Evolutionary conservation across 2,888 invertebrate genomes (phyloP).

Genomic region (Phortica okadai): DNA sequence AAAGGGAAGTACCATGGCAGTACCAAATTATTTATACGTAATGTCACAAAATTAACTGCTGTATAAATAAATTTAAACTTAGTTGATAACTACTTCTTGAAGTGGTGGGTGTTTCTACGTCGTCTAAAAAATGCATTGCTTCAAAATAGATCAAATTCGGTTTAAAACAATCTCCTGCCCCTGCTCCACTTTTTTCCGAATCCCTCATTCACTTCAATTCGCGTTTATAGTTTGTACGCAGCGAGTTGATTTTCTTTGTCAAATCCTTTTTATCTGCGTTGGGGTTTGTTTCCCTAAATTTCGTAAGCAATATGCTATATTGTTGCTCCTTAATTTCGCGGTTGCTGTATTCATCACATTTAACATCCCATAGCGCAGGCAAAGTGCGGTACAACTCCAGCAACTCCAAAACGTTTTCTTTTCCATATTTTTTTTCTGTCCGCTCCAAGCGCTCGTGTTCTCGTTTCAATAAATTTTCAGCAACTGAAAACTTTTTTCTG

Average conservation of each 20-base stretch:
- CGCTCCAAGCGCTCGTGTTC: too few species aligned
- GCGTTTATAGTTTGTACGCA: slow-evolving; percentile 40
- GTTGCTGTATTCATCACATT: slow-evolving; percentile 35
- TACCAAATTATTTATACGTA: too few species aligned
- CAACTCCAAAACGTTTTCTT: not conserved
- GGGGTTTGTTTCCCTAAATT: slow-evolving; percentile 30
- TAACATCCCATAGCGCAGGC: slow-evolving; percentile 37
- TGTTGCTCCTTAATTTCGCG: slow-evolving; percentile 34
- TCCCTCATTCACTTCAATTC: slow-evolving; percentile 32
- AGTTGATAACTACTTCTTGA: not conserved
- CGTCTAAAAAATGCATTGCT: slow-evolving; percentile 34
- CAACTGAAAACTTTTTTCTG: too few species aligned
- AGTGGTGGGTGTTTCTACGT: slow-evolving; percentile 1
- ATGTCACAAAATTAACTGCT: too few species aligned
- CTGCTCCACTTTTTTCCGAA: slow-evolving; percentile 17
- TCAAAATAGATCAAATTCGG: slow-evolving; percentile 39
- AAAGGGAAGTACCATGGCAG: too few species aligned
- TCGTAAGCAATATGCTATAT: slow-evolving; percentile 32
- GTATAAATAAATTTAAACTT: too few species aligned
- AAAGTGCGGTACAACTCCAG: slow-evolving; percentile 29
- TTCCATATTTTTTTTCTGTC: too few species aligned
- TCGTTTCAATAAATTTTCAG: too few species aligned
- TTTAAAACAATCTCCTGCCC: slow-evolving; percentile 14
- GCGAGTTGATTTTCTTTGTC: slow-evolving; percentile 35
- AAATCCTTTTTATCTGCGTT: slow-evolving; percentile 33